Evolutionary conservation across 2,888 invertebrate species (phyloP).

Genomic region (Metopia argyrocephala): DNA sequence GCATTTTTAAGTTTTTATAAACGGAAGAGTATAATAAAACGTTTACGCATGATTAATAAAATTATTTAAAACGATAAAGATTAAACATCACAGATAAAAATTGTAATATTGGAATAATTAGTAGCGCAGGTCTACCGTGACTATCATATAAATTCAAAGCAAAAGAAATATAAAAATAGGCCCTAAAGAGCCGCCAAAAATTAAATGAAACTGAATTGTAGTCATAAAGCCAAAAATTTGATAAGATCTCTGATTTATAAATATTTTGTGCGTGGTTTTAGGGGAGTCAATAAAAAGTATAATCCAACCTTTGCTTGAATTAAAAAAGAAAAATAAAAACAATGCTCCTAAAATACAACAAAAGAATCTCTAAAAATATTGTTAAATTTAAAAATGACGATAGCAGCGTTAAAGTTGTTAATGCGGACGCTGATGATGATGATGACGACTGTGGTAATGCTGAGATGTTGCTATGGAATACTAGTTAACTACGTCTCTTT

Average conservation of each 20-base stretch:
- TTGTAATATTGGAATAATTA: constrained; percentile 24
- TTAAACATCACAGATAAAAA: constrained; percentile 44
- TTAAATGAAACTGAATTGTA: constrained; percentile 49
- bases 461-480: constrained; percentile 31
- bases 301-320: constrained; percentile 24
- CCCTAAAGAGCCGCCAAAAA: constrained; percentile 59
- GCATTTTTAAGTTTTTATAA: too few relatives aligned
- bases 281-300: constrained; percentile 4
- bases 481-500: constrained; percentile 32
- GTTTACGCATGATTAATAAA: constrained; percentile 37
- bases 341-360: not conserved
- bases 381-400: constrained; percentile 38
- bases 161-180: constrained; percentile 30
- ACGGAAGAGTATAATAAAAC: too few relatives aligned
- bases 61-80: constrained; percentile 55
- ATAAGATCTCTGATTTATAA: constrained; percentile 49
- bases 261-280: not conserved
- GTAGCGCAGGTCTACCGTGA: constrained; percentile 39
- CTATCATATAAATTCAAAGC: constrained; percentile 10
- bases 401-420: not conserved
- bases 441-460: constrained; percentile 26
- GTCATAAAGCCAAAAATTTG: constrained; percentile 11
- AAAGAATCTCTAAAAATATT: constrained; percentile 16
- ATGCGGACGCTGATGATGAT: not conserved
- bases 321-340: not conserved